Percentiles rank a stretch among this genome's conserved stretches.
Conservation (phyloP, 2,113 vertebrate species). For the Columba janthina region DNA sequence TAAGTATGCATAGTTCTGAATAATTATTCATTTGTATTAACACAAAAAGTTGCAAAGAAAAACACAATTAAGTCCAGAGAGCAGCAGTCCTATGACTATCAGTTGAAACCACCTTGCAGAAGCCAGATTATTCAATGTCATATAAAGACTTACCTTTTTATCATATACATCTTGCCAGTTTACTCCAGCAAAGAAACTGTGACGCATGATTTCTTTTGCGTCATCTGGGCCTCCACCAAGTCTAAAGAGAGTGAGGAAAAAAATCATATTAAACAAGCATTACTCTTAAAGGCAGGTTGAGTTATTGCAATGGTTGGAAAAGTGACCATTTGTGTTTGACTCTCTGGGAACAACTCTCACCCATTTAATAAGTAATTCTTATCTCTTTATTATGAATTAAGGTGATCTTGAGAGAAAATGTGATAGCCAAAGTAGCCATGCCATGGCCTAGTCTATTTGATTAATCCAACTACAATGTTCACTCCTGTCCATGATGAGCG, state of each 20-base stretch:
- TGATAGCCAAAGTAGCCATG: neutral
- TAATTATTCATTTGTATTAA: neutral
- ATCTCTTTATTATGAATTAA: neutral
- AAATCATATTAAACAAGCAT: neutral
- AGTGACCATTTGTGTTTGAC: neutral
- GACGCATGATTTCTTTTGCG: conserved; percentile 97
- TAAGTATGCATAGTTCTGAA: neutral
- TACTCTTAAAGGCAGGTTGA: neutral
- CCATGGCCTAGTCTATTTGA: neutral
- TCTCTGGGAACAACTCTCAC: neutral
- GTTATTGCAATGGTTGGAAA: neutral
- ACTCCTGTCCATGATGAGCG: neutral
- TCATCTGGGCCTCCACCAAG: conserved; percentile 96
- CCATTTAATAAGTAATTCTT: neutral
- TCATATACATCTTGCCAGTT: conserved; percentile 98
- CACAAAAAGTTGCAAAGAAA: neutral
- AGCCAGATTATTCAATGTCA: neutral
- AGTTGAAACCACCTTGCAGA: neutral
- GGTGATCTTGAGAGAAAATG: rapidly evolving
- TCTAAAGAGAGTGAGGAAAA: conserved; percentile 65
- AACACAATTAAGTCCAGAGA: neutral
- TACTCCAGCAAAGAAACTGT: conserved; percentile 93
- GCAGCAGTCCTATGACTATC: neutral
- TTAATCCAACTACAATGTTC: neutral
- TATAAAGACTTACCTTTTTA: conserved; percentile 88